These are phyloP conservation scores for Eilema sororculum DNA, from an alignment of 2,888 invertebrate species.

Conservation along the genomic window DNA sequence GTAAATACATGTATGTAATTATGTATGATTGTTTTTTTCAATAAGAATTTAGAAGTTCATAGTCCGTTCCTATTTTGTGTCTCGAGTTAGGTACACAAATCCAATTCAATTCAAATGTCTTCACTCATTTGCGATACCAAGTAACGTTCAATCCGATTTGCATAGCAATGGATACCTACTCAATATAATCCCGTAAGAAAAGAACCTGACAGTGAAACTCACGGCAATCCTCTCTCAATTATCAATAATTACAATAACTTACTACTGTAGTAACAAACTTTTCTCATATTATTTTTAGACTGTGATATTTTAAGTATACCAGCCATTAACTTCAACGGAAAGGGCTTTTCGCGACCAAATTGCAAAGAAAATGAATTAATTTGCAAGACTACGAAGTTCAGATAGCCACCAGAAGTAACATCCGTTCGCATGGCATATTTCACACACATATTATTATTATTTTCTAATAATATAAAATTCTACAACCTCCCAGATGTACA, in stretches of 20 bases:
- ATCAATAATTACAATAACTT: not conserved
- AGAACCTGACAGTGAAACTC: not conserved
- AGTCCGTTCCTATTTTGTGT: not conserved
- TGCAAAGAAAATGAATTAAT: too few relatives aligned
- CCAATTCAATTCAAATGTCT: not conserved
- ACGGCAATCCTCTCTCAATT: not conserved
- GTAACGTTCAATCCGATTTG: not conserved
- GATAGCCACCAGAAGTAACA: not conserved
- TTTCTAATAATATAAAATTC: not conserved
- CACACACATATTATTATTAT: not conserved
- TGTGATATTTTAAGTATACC: too few relatives aligned
- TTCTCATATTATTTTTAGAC: too few relatives aligned
- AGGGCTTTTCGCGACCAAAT: too few relatives aligned
- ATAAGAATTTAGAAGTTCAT: not conserved
- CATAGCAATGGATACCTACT: not conserved
- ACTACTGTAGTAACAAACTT: too few relatives aligned
- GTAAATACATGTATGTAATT: too few relatives aligned
- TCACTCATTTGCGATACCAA: not conserved
- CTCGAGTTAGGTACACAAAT: not conserved
- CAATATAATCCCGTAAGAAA: not conserved
- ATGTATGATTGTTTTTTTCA: not conserved
- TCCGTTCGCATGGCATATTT: not conserved
- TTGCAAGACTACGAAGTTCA: too few relatives aligned
- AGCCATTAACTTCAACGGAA: too few relatives aligned
- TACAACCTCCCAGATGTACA: not conserved